phyloP scores from a whole-genome alignment of 2,113 vertebrate species.

The Pituophis catenifer region DNA sequence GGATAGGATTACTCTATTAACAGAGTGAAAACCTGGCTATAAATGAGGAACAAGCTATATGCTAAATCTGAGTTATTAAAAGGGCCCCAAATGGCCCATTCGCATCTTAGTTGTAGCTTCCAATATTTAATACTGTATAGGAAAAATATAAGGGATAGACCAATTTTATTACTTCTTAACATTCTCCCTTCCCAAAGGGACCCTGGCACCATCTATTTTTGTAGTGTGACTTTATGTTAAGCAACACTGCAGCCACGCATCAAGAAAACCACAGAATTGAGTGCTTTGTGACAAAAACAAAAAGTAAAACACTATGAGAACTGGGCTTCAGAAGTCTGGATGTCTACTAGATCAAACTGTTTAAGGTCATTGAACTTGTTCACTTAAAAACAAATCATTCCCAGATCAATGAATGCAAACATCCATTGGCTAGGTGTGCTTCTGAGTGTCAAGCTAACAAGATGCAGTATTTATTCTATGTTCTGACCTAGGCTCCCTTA shows the following conservation, averaged over 20 bases:
- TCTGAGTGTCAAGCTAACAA: background rate
- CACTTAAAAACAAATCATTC: background rate
- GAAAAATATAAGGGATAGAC: background rate
- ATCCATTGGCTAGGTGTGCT: background rate
- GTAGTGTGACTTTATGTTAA: background rate
- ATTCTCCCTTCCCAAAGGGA: background rate
- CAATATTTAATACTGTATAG: background rate
- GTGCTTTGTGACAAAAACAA: background rate
- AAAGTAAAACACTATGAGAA: background rate
- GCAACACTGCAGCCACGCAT: too few species aligned
- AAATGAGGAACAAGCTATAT: background rate
- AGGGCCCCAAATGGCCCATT: background rate
- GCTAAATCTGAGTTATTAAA: background rate
- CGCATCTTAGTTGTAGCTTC: background rate
- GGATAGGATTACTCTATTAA: background rate
- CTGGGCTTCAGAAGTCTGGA: background rate
- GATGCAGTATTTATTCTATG: background rate
- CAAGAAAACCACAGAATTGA: background rate
- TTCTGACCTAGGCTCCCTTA: too few species aligned
- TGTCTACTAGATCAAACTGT: background rate
- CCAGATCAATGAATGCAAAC: background rate
- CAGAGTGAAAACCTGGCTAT: background rate
- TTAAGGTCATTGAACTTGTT: background rate
- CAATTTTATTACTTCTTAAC: background rate
- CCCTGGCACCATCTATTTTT: background rate